Percentiles rank a stretch among this genome's conserved stretches.
Evolutionary conservation across 2,888 invertebrate genomes (phyloP).

Genomic region (Dyspetes luteomarginatus): DNA sequence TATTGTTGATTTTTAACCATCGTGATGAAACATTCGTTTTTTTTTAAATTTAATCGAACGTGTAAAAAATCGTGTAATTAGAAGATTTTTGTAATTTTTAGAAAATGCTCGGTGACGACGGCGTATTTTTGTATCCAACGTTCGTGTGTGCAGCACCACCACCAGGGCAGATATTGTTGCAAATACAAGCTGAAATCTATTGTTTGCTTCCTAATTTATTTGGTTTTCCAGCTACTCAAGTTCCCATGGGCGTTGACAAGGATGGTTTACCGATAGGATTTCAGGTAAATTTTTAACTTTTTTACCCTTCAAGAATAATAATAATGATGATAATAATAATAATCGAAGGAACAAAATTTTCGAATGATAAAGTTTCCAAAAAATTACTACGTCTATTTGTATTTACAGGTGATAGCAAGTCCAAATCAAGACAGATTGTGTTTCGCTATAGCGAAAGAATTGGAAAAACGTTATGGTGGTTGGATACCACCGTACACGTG

Average conservation of each 20-base stretch:
- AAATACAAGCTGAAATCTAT: conserved; percentile 87
- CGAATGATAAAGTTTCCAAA: not conserved
- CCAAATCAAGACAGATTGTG: conserved; percentile 92
- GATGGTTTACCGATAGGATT: conserved; percentile 90
- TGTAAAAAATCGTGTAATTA: not conserved
- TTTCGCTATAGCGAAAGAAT: conserved; percentile 90
- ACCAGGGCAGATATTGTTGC: conserved; percentile 85
- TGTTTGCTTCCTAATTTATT: conserved; percentile 89
- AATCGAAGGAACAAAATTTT: not conserved
- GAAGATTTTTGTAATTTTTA: conserved; percentile 70
- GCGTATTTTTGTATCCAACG: conserved; percentile 85
- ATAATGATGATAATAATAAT: conserved; percentile 3
- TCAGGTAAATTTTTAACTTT: conserved; percentile 85
- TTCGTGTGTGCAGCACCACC: conserved; percentile 84
- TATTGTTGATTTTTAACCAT: not conserved
- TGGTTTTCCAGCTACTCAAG: conserved; percentile 90
- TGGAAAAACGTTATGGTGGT: conserved; percentile 92
- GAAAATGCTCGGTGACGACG: conserved; percentile 87
- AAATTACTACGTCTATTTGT: not conserved
- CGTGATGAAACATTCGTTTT: not conserved
- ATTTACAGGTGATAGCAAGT: conserved; percentile 87
- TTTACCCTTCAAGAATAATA: conserved; percentile 2
- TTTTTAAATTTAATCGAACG: not conserved
- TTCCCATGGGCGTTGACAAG: conserved; percentile 88
- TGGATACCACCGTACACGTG: conserved; percentile 87